Conservation (phyloP, 2,888 invertebrate genomes). For the Eupeodes luniger region DNA sequence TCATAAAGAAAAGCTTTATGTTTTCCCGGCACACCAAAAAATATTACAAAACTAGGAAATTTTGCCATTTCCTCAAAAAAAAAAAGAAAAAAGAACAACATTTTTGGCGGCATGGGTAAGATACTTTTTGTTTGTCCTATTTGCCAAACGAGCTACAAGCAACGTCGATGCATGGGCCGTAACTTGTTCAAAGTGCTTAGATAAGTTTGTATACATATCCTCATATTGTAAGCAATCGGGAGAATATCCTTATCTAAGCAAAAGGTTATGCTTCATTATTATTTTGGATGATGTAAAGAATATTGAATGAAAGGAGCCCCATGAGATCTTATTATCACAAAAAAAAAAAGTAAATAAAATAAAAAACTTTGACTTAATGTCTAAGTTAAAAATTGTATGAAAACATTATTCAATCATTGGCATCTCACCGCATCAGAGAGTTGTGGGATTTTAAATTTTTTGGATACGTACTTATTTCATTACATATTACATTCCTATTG, state of each 20-base stretch:
- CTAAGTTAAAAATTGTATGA: background rate
- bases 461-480: too few relatives aligned
- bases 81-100: background rate
- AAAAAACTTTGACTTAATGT: background rate
- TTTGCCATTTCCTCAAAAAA: slow-evolving; percentile 34
- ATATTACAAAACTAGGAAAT: slow-evolving; percentile 39
- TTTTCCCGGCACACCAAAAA: slow-evolving; percentile 53
- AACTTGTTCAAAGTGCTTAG: slow-evolving; percentile 51
- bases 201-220: slow-evolving; percentile 5
- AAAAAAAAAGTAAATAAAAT: background rate
- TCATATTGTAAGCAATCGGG: slow-evolving; percentile 11
- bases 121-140: slow-evolving; percentile 5
- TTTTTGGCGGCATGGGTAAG: slow-evolving; percentile 29
- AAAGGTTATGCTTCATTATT: slow-evolving; percentile 17
- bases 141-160: background rate
- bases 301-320: background rate
- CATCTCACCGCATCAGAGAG: background rate
- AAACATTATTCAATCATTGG: background rate
- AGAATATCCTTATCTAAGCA: slow-evolving; percentile 14
- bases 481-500: too few relatives aligned
- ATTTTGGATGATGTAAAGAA: background rate
- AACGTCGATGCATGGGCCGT: slow-evolving; percentile 16
- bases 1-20: slow-evolving; percentile 57
- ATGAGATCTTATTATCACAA: background rate
- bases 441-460: background rate